Base-by-base conservation (phyloP, 2,113 vertebrate genomes). In the Porphyrio hochstetteri region DNA sequence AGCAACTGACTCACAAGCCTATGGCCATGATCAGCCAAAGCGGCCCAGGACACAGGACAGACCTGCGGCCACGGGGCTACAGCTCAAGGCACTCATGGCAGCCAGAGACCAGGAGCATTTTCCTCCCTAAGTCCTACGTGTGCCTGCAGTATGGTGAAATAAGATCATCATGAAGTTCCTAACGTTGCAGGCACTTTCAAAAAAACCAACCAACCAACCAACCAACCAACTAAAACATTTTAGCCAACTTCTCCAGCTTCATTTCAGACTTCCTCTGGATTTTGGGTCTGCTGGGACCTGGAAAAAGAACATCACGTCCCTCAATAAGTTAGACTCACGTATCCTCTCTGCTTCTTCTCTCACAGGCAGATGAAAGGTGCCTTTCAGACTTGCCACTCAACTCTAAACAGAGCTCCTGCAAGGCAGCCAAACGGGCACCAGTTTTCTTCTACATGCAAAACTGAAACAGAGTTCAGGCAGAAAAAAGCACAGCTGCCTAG, bases 31-130 rank as follows among this genome's bases (percentile, higher is more conserved):
- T n/a, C 33, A 74, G 23, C 19, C 1, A 1, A 69, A 84, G 36
- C 29, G 86, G 13, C 18, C 12, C 19, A 31, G 31, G 38, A 60
- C 38, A 6, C 25, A 57, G 33, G 70, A 50, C 8, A 59, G 40
- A 57, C 35, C 13, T 2, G 6, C 0, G 7, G 38, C 35, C 2
- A 1, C 8, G 31, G 14, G 28, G 7, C 57, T 63, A 13, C 50
- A 52, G 42, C 16, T 42, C 33, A 69, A 44, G 21, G 6, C 18
- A 31, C 33, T 59, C 31, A 7, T 4, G 20, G 27, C 10, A 75
- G 24, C 10, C 42, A 24, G 16, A 76, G 19, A 29, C 17, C 7
- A 50, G 19, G 23, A 28, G 15, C 14, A 17, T 75, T 81, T 64
- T 64, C 42, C 20, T 65, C 56, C 35, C 55, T 10, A 60, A 74